Base-by-base conservation (phyloP, 2,888 invertebrate genomes). In the Drosophila eohydei region DNA sequence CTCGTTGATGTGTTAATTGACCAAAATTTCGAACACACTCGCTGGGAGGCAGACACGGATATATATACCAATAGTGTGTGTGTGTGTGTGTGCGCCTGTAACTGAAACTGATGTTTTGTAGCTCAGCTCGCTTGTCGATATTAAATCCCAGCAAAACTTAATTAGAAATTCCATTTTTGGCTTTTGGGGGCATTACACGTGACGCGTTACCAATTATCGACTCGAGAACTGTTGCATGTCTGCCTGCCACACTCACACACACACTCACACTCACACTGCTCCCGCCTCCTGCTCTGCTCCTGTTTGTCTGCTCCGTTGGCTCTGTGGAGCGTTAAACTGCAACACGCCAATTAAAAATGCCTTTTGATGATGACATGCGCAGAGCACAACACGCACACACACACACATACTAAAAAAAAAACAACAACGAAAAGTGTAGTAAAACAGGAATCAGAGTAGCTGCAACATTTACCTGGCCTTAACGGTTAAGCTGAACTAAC, bases 81-180 rank as follows among this genome's bases (percentile, higher is more conserved):
- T 43, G 55, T 34, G 16, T 34, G 52, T 12, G 59, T 50, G 59
- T 60, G 73, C 28, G 60, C 60, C 66, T 78, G 74, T 36, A 65
- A 68, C 71, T 69, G 79, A 68, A 78, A 68, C 85, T 79, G 83
- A 64, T 78, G 67, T 60, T 58, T 57, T 60, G 62, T 60, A 66
- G 67, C 38, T 59, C 67, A 65, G 66, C 71, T 68, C 70, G 82
- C 69, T 71, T 70, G 81, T 81, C 83, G 84, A 83, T 84, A 84
- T 84, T 87, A 90, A 90, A 90, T 90, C 90, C 87, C 83, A 80
- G 91, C 88, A 91, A 91, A 85, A 91, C 91, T 91, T 90, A 91
- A 91, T 91, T 91, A 91, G 91, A 91, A 91, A 91, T 91, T 91
- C 91, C 91, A 91, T 91, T 91, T 91, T 90, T 91, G 91, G 91